Conservation (phyloP, 1,140 invertebrate genomes). For the Aphaenogaster ashmeadi region DNA sequence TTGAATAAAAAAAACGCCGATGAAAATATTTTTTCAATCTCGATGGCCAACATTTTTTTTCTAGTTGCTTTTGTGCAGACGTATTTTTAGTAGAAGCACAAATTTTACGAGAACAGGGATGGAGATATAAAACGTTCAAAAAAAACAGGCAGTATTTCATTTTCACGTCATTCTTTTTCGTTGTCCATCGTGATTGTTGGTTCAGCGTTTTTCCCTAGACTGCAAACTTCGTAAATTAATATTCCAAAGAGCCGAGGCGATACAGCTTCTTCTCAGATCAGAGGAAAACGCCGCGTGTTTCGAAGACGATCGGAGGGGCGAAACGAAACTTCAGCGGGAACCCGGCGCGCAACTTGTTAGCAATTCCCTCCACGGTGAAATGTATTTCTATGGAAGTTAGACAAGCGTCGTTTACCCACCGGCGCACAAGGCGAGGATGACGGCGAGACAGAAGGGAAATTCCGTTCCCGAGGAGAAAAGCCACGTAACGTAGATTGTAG, state of each 20-base stretch:
- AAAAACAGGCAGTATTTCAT: neutral
- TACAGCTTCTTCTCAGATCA: constrained; percentile 43
- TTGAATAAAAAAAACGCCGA: neutral
- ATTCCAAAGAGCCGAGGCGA: constrained; percentile 4
- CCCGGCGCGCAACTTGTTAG: constrained; percentile 50
- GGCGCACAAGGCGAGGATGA: constrained; percentile 39
- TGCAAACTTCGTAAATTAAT: constrained; percentile 46
- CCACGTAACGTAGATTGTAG: constrained; percentile 41
- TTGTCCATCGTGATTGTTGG: neutral
- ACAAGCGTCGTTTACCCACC: constrained; percentile 66
- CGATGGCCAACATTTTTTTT: neutral
- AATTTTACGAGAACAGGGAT: neutral
- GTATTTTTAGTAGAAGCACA: neutral
- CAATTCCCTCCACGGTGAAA: constrained; percentile 69
- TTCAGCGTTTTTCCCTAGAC: neutral
- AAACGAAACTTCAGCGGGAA: constrained; percentile 14
- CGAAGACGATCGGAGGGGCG: neutral
- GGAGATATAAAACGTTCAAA: neutral
- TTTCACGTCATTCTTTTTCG: neutral
- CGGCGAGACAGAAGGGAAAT: constrained; percentile 62
- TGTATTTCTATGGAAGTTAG: constrained; percentile 72
- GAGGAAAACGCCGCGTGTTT: constrained; percentile 48
- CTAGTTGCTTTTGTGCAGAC: neutral
- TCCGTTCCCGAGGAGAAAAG: constrained; percentile 62
- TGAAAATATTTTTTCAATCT: constrained; percentile 4